These are phyloP conservation scores for Lophotis ruficrista DNA, from an alignment of 2,113 vertebrate species.

Conservation along the genomic window DNA sequence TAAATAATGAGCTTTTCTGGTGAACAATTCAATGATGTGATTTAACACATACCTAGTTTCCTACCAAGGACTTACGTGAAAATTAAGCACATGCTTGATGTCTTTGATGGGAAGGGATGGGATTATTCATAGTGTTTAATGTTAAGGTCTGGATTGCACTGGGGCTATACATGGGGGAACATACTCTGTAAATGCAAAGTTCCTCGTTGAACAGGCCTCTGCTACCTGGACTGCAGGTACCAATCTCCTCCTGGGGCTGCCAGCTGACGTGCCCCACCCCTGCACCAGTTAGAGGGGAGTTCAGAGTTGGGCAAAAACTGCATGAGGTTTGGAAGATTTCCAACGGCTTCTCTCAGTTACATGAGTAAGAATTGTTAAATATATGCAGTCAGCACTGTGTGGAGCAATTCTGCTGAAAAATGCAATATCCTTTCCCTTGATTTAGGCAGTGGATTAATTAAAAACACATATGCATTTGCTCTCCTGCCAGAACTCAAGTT, in stretches of 20 bases:
- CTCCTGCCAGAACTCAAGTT: not conserved
- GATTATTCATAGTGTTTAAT: not conserved
- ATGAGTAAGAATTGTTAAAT: conserved; percentile 22
- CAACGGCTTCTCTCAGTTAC: not conserved
- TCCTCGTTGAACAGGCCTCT: not conserved
- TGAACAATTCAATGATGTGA: not conserved
- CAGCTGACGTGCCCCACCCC: not conserved
- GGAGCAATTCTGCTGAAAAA: conserved; percentile 59
- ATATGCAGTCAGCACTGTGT: not conserved
- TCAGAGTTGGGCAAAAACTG: not conserved
- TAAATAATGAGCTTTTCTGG: not conserved
- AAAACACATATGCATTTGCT: conserved; percentile 30
- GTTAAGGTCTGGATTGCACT: not conserved
- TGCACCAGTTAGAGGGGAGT: not conserved
- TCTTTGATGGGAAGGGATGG: not conserved
- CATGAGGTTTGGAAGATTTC: not conserved
- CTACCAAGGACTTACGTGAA: not conserved
- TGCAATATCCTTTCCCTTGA: conserved; percentile 27
- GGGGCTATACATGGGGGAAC: rapidly evolving
- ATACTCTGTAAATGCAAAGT: not conserved
- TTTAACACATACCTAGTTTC: not conserved
- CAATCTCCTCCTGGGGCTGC: not conserved
- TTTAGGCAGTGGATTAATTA: conserved; percentile 52
- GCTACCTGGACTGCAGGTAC: not conserved
- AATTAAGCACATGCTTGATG: not conserved